Conservation (phyloP, 2,113 vertebrate genomes). For the Cricetomys ansorgei region DNA sequence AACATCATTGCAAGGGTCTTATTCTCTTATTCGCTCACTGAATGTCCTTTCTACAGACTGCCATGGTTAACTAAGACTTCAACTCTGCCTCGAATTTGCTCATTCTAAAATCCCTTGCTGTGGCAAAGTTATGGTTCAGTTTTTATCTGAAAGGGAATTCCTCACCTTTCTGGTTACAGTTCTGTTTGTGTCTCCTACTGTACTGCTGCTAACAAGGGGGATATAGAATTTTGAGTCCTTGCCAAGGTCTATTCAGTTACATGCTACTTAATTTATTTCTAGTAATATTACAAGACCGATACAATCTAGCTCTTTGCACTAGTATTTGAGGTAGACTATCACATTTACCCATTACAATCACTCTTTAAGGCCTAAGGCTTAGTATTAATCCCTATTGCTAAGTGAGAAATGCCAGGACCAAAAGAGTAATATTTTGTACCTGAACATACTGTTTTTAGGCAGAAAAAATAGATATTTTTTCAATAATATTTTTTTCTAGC, state of each 20-base stretch:
- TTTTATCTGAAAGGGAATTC: not conserved
- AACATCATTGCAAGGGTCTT: not conserved
- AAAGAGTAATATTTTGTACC: not conserved
- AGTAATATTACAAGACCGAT: not conserved
- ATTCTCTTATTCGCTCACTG: not conserved
- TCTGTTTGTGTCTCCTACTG: not conserved
- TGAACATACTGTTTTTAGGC: not conserved
- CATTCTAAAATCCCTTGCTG: not conserved
- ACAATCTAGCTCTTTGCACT: rapidly evolving
- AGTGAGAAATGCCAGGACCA: not conserved
- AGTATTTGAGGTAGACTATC: not conserved
- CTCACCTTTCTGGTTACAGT: not conserved
- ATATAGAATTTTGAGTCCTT: not conserved
- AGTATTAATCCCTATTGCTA: not conserved
- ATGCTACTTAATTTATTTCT: not conserved
- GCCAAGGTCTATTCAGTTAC: not conserved
- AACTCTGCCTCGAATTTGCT: not conserved
- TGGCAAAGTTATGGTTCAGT: not conserved
- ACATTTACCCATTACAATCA: not conserved
- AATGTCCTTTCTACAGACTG: no score
- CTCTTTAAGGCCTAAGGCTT: not conserved
- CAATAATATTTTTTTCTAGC: not conserved
- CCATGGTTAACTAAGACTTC: not conserved
- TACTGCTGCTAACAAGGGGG: not conserved
- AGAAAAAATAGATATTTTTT: not conserved